These are phyloP conservation scores for Drosophila virilis DNA, from an alignment of 1,140 invertebrate genomes.

Conservation along the genomic window DNA sequence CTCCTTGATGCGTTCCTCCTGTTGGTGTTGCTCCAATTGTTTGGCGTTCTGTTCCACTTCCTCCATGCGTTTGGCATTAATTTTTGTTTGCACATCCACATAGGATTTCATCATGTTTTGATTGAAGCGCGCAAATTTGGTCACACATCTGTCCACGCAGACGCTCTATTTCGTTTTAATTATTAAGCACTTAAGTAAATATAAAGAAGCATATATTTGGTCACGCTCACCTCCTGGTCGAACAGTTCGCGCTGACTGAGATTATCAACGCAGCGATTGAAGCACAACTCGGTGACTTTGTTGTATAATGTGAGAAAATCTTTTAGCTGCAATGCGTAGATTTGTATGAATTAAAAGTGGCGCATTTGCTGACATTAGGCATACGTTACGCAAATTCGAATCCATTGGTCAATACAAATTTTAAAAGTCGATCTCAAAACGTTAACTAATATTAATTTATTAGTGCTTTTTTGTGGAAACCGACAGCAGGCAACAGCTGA, in stretches of 20 bases:
- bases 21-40: constrained; percentile 51
- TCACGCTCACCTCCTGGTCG: constrained; percentile 87
- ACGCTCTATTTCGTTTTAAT: constrained; percentile 85
- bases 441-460: constrained; percentile 17
- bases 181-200: neutral
- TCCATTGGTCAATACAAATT: constrained; percentile 47
- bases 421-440: neutral
- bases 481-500: constrained; percentile 23
- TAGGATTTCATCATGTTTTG: constrained; percentile 88
- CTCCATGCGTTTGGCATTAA: constrained; percentile 66
- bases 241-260: constrained; percentile 91
- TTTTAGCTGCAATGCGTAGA: constrained; percentile 87
- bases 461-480: constrained; percentile 10
- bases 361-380: neutral
- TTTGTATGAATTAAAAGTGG: constrained; percentile 13
- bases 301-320: constrained; percentile 95
- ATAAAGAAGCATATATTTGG: neutral
- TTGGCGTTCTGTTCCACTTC: constrained; percentile 68
- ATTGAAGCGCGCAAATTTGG: constrained; percentile 94
- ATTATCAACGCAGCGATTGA: constrained; percentile 92
- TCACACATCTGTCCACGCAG: constrained; percentile 93
- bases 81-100: constrained; percentile 79
- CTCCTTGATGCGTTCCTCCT: constrained; percentile 53
- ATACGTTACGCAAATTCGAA: constrained; percentile 73
- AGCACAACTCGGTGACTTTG: constrained; percentile 93